Evolutionary conservation across 2,797 vertebrate species (phyloP).

Genomic region (Atherinosoma microstoma): DNA sequence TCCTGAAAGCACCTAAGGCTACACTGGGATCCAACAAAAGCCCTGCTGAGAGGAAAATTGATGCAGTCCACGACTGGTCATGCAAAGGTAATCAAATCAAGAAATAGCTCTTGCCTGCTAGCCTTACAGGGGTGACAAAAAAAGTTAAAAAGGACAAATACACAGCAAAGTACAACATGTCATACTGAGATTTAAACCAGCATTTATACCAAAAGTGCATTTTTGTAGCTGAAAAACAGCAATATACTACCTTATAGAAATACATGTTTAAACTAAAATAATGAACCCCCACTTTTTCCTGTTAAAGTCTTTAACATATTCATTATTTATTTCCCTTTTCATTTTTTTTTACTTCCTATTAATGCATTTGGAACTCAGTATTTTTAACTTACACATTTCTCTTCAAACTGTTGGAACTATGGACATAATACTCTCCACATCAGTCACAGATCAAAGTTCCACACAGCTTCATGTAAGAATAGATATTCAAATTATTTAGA

Average conservation of each 20-base stretch:
- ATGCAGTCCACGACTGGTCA: constrained; percentile 51
- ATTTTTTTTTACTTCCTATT: neutral
- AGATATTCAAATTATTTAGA: constrained; percentile 7
- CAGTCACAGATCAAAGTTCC: constrained; percentile 2
- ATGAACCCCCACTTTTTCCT: neutral
- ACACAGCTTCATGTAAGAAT: neutral
- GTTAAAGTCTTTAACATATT: neutral
- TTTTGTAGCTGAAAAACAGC: neutral
- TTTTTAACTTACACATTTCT: neutral
- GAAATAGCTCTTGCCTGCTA: constrained; percentile 58
- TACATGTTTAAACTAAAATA: neutral
- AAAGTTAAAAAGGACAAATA: constrained; percentile 11
- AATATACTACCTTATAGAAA: neutral
- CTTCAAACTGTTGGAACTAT: neutral
- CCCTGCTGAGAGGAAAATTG: constrained; percentile 58
- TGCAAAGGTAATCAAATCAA: constrained; percentile 77
- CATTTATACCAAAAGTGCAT: neutral
- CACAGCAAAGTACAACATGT: constrained; percentile 2
- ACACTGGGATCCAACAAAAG: constrained; percentile 31
- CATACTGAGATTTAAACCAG: neutral
- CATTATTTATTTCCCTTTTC: neutral
- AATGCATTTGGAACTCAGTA: neutral
- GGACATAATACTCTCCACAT: neutral
- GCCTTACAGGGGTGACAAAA: constrained; percentile 26
- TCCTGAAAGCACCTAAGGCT: constrained; percentile 39